phyloP scores from a whole-genome alignment of 1,140 invertebrate genomes.

The Odontomachus brunneus region DNA sequence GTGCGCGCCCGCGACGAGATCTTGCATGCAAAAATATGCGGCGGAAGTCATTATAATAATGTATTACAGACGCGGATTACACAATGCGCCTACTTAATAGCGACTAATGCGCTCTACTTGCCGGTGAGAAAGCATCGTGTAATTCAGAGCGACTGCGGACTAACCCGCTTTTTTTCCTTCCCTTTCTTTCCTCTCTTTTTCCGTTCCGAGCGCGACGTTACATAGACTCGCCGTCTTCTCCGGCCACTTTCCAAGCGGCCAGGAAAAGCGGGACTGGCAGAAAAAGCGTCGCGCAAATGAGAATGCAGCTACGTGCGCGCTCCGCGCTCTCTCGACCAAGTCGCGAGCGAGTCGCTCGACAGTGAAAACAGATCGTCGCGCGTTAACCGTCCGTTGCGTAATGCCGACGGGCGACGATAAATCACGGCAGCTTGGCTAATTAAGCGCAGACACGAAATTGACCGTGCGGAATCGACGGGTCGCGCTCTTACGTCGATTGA shows the following conservation, averaged over 20 bases:
- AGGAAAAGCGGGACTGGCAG: constrained; percentile 16
- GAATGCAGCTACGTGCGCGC: background rate
- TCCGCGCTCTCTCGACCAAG: background rate
- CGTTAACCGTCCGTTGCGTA: constrained; percentile 1
- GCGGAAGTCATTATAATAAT: constrained; percentile 33
- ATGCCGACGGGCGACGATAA: background rate
- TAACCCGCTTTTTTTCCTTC: background rate
- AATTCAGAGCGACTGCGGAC: constrained; percentile 29
- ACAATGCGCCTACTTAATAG: constrained; percentile 17
- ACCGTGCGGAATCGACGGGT: too few species aligned
- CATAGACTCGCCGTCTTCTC: constrained; percentile 15
- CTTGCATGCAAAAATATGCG: background rate
- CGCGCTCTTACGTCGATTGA: too few species aligned
- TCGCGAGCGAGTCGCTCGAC: background rate
- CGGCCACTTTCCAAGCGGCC: constrained; percentile 6
- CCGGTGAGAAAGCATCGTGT: constrained; percentile 22
- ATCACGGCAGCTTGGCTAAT: background rate
- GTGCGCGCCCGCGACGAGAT: background rate
- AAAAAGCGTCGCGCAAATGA: constrained; percentile 40
- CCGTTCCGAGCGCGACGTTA: constrained; percentile 12
- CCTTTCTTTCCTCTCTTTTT: too few species aligned
- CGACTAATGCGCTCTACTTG: constrained; percentile 22
- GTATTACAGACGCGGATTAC: background rate
- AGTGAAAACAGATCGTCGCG: constrained; percentile 1
- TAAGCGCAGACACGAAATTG: background rate